Evolutionary conservation across 2,113 vertebrate genomes (phyloP).

Genomic region (Anseranas semipalmata): DNA sequence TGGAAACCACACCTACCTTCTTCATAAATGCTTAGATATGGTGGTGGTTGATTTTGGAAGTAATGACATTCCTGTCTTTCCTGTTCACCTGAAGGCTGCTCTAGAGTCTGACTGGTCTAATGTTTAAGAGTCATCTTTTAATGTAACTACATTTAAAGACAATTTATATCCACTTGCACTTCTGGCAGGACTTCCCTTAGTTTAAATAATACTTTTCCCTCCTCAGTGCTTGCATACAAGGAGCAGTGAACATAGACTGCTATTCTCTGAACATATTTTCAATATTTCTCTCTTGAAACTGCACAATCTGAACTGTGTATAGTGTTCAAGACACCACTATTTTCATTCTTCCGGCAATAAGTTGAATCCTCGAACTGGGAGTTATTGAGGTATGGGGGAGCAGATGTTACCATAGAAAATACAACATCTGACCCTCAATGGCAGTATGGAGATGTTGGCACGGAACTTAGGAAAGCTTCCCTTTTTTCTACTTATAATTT

Average conservation of each 20-base stretch:
- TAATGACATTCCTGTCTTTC: neutral
- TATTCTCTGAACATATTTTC: neutral
- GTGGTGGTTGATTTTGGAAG: neutral
- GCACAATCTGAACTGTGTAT: neutral
- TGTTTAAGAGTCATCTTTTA: neutral
- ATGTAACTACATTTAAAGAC: neutral
- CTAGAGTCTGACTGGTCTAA: neutral
- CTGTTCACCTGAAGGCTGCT: neutral
- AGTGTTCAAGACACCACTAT: neutral
- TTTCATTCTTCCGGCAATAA: neutral
- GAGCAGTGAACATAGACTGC: neutral
- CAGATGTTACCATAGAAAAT: neutral
- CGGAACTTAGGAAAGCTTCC: neutral
- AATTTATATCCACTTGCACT: neutral
- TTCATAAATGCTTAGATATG: neutral
- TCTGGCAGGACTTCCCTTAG: neutral
- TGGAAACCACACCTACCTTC: neutral
- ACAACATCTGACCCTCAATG: neutral
- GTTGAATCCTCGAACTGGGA: neutral
- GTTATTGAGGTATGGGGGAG: neutral
- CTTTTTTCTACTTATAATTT: neutral
- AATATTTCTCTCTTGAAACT: neutral
- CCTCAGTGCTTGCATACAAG: rapidly evolving
- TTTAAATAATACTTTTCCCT: neutral
- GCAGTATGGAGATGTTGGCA: neutral